Base-by-base conservation (phyloP, 2,113 vertebrate genomes). In the Accipiter cooperii region DNA sequence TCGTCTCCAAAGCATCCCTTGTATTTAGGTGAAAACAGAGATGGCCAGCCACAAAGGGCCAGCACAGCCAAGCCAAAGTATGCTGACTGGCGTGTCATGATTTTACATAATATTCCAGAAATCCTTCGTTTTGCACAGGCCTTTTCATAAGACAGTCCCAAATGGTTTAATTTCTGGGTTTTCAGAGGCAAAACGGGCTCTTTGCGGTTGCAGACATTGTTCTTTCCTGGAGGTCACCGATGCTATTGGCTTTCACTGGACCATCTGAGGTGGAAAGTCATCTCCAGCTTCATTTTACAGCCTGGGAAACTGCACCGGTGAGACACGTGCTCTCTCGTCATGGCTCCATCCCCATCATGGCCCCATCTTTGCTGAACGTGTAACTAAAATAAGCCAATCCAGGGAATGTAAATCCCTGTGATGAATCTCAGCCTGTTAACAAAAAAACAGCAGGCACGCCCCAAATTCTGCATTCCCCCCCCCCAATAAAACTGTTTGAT, bases 131-230 rank as follows among this genome's bases (percentile, higher is more conserved):
- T 75, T 40, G 3, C 34, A 24, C 34, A 6, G 38, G 33, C 8
- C 5, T 2, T 87, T 91, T 34, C 55, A 42, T 13, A 18, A 73
- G 40, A 26, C 6, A 20, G 60, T 64, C 60, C 44, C 17, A 15
- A 38, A 60, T 13, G 10, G 21, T 19, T 70, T 60, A 3, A 36
- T 66, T 84, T 46, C 40, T 46, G 63, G 14, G 7, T 19, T 69
- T 47, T 54, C 63, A 16, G 8, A 55, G 18, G 52, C 51, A 64
- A 63, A 70, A 44, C 0, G 0, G 7, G 4, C 5, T 76, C 61
- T 71, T 38, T 51, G 33, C 26, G 47, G 63, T 60, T 61, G 28
- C 33, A 63, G 64, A 7, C 12, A 2, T 12, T 10, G 6, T 49
- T 6, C 24, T 86, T 58, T 65, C 28, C 28, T 31, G 10, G 14